These are phyloP conservation scores for Dendrolimus pini DNA, from an alignment of 2,888 invertebrate genomes.

Conservation along the genomic window DNA sequence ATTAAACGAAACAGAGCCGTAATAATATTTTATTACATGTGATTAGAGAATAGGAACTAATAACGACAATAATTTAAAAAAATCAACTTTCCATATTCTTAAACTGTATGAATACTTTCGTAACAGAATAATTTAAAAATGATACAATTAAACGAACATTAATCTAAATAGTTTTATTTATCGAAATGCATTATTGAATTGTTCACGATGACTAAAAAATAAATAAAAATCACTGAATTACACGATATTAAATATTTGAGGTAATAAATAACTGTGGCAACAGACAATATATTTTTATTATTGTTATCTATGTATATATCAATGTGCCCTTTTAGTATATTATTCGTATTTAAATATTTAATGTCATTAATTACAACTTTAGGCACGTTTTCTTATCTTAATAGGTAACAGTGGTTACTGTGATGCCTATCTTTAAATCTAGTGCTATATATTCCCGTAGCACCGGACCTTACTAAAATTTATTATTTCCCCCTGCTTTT, in stretches of 20 bases:
- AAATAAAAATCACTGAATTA: conserved; percentile 5
- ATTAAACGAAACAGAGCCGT: too few species aligned
- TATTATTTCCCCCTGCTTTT: conserved; percentile 25
- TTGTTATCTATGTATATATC: conserved; percentile 12
- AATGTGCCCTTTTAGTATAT: too few species aligned
- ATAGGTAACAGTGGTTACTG: conserved; percentile 33
- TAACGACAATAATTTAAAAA: background rate
- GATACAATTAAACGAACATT: conserved; percentile 11
- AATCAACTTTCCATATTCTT: conserved; percentile 16
- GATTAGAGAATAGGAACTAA: background rate
- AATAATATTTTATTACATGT: background rate
- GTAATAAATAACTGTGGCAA: conserved; percentile 12
- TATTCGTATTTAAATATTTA: too few species aligned
- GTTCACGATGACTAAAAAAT: conserved; percentile 7
- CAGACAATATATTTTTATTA: conserved; percentile 9
- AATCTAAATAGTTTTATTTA: background rate
- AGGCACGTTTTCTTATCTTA: conserved; percentile 34
- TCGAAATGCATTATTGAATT: background rate
- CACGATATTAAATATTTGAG: conserved; percentile 14
- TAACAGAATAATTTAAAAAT: conserved; percentile 18
- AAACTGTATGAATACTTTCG: conserved; percentile 43
- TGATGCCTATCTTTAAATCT: conserved; percentile 25
- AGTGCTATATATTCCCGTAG: background rate
- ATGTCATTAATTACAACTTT: conserved; percentile 2
- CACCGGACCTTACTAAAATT: conserved; percentile 31